These are phyloP conservation scores for Onchidella celtica DNA, from an alignment of 2,888 invertebrate species.

Conservation along the genomic window DNA sequence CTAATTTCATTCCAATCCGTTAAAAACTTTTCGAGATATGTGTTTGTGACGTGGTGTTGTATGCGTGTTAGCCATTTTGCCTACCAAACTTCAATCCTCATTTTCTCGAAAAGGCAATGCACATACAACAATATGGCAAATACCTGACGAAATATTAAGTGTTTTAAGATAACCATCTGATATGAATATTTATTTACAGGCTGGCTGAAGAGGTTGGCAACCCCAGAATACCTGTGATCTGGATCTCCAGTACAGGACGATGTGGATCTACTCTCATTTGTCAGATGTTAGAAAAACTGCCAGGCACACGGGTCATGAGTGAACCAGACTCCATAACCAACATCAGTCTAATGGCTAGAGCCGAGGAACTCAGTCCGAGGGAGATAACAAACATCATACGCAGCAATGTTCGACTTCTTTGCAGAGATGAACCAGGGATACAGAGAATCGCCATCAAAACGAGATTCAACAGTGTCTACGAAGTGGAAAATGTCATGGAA, in stretches of 20 bases:
- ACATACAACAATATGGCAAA: too few relatives aligned
- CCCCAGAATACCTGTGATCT: slow-evolving; percentile 55
- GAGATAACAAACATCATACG: slow-evolving; percentile 46
- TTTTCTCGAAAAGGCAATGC: too few relatives aligned
- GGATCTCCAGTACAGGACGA: slow-evolving; percentile 61
- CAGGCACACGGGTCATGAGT: slow-evolving; percentile 54
- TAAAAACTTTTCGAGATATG: too few relatives aligned
- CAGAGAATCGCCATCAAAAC: slow-evolving; percentile 55
- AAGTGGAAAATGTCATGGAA: slow-evolving; percentile 44
- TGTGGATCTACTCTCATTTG: slow-evolving; percentile 63
- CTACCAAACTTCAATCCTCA: too few relatives aligned
- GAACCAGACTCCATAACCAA: slow-evolving; percentile 61
- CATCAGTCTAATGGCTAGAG: slow-evolving; percentile 43
- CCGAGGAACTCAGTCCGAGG: slow-evolving; percentile 6
- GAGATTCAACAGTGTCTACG: slow-evolving; percentile 49
- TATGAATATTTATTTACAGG: slow-evolving; percentile 3
- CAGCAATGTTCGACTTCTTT: slow-evolving; percentile 52
- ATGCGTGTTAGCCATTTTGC: too few relatives aligned
- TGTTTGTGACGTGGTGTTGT: too few relatives aligned
- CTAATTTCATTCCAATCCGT: too few relatives aligned
- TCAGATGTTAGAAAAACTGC: slow-evolving; percentile 59
- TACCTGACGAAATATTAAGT: too few relatives aligned
- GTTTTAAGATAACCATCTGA: too few relatives aligned
- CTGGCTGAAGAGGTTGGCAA: slow-evolving; percentile 57
- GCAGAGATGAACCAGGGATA: slow-evolving; percentile 50